Base-by-base conservation (phyloP, 2,888 invertebrate species). In the Agrochola litura region DNA sequence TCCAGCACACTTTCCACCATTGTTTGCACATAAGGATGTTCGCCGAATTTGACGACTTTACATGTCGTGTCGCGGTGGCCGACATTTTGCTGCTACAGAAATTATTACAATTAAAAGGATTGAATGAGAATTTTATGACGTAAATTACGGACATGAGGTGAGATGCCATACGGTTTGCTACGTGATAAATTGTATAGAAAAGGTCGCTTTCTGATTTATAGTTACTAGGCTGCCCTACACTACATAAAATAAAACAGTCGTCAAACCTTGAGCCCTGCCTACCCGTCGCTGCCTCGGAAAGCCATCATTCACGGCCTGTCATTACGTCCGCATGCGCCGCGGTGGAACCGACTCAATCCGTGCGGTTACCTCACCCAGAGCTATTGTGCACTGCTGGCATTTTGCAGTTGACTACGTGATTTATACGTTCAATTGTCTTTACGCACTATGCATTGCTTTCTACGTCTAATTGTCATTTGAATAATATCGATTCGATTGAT, bases 1-100 rank as follows among this genome's bases (percentile, higher is more conserved):
- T 98, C 98, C 98, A 98, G 92, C 98, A 98, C 81, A 98, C 98
- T 94, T 98, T 98, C 98, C 98, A 98, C 98, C 98, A 98, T 97
- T 98, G 98, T 94, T 98, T 98, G 96, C 98, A 98, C 97, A 98
- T 98, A 84, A 98, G 95, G 92, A 98, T 98, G 95, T 98, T 98
- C 82, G 98, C 98, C 60, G 98, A 96, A 88, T 97, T 97, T 6
- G 97, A 97, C 22, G 96, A 92, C 89, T 97, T 97, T 60, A 97
- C 96, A 84, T 97, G 97, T 80, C 95, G 92, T 41, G 96, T 97
- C 9, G 97, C 97, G 71, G 97, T 97, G 41, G 97, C 94, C 74
- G 97, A 97, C 97, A 97, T 97, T 90, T 89, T 79, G 81, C 54
- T 88, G 78, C 86, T 89, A 77, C 73, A 76, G 65, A 70, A 75